A percentile compares a stretch with the other conserved stretches of the same genome.
Evolutionary conservation across 2,888 invertebrate genomes (phyloP).

Genomic region (Eilema caniola): DNA sequence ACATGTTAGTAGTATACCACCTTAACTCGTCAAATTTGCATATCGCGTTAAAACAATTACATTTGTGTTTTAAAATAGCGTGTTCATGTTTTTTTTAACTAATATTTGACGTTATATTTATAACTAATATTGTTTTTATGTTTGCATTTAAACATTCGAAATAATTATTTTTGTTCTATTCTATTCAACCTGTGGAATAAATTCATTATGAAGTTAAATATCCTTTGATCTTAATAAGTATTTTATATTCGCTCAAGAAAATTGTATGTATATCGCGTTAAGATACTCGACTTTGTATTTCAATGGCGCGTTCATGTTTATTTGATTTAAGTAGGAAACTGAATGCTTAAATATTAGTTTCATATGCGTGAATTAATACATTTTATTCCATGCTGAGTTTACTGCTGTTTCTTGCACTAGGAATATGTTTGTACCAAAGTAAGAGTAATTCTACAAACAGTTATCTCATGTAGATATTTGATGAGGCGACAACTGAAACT

Average conservation of each 20-base stretch:
- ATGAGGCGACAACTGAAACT: background rate
- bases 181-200: no score
- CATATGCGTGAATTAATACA: background rate
- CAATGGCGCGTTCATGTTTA: no score
- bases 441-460: background rate
- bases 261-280: no score
- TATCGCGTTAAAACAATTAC: conserved; percentile 45
- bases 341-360: no score
- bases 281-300: no score
- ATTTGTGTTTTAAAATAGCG: conserved; percentile 52
- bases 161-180: no score
- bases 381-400: background rate
- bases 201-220: no score
- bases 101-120: background rate
- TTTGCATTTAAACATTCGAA: no score
- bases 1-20: conserved; percentile 16
- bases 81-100: conserved; percentile 22
- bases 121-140: background rate
- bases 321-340: no score
- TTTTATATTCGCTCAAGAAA: no score
- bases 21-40: conserved; percentile 50
- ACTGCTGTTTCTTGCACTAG: background rate
- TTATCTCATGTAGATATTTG: background rate
- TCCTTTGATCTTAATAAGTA: no score
- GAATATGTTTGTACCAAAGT: background rate